phyloP scores from a whole-genome alignment of 2,113 vertebrate species.

The Malaclemys terrapin region DNA sequence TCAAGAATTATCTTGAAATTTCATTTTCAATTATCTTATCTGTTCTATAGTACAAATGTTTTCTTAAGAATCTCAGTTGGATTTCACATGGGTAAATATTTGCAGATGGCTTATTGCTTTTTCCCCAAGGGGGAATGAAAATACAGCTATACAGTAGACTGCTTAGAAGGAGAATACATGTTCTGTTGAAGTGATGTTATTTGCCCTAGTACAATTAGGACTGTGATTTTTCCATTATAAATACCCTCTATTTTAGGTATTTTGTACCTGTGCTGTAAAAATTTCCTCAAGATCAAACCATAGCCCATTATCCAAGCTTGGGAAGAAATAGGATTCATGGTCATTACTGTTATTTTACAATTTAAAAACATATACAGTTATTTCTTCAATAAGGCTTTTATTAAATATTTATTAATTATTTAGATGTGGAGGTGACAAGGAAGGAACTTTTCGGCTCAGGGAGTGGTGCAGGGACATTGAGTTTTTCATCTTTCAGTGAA shows the following conservation, averaged over 20 bases:
- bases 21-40: conserved; percentile 58
- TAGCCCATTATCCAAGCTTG: background rate
- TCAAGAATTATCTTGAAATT: conserved; percentile 52
- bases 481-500: background rate
- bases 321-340: background rate
- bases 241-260: background rate
- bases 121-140: background rate
- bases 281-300: background rate
- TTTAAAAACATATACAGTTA: background rate
- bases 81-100: conserved; percentile 52
- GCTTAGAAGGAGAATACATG: conserved; percentile 4
- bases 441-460: background rate
- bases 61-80: conserved; percentile 42
- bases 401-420: background rate
- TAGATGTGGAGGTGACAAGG: background rate
- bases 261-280: conserved; percentile 3
- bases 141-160: background rate
- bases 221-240: background rate
- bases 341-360: background rate
- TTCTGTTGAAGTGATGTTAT: background rate
- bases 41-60: conserved; percentile 33
- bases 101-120: conserved; percentile 55
- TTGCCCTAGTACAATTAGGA: conserved; percentile 32
- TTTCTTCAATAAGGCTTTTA: background rate
- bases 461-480: fast-evolving